Evolutionary conservation across 2,888 invertebrate genomes (phyloP), one percentile per base, ranked within the genome.

Genomic region (Drosophila birchii): DNA sequence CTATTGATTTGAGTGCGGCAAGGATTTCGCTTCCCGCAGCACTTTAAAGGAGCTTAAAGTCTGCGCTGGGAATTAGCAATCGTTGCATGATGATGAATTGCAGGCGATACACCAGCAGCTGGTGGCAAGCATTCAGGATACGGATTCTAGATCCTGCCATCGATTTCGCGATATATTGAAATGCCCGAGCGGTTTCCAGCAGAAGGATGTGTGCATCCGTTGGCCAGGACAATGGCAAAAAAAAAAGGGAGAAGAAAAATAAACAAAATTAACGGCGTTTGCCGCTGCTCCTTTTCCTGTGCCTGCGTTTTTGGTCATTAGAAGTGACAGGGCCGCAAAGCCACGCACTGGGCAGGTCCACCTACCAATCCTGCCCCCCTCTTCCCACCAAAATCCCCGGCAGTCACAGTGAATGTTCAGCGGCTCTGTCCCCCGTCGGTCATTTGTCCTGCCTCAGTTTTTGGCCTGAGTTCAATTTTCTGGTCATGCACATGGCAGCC

Each of bases 401-500:
- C 44, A 44, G 43, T 57, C 44, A 63, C 64, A 62, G 67, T 36
- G 60, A 70, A 61, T 71, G 72, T 49, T 58, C 60, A 60, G 72
- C 60, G 20, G 39, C 20, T 20, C 20, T 34, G 58, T 59, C 26
- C 57, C 29, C 44, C 68, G 59, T 75, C 80, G 88, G 75, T 68
- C 83, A 86, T 83, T 88, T 88, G 88, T 88, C 83, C 78, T 77
- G 72, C 69, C 68, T 78, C 78, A 69, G 80, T 80, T 86, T 75
- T 80, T 81, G 88, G 78, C 72, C 89, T 69, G 68, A 61, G 89
- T 80, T 86, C 87, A 88, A 85, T 85, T 85, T 85, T 85, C 89
- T 83, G 89, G 85, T 87, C 89, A 88, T 88, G 89, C 89, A 85
- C 85, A 84, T 84, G 75, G 79, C 81, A 74, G 85, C 79, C 81